phyloP scores from a whole-genome alignment of 2,113 vertebrate genomes.

The Toxostoma redivivum region DNA sequence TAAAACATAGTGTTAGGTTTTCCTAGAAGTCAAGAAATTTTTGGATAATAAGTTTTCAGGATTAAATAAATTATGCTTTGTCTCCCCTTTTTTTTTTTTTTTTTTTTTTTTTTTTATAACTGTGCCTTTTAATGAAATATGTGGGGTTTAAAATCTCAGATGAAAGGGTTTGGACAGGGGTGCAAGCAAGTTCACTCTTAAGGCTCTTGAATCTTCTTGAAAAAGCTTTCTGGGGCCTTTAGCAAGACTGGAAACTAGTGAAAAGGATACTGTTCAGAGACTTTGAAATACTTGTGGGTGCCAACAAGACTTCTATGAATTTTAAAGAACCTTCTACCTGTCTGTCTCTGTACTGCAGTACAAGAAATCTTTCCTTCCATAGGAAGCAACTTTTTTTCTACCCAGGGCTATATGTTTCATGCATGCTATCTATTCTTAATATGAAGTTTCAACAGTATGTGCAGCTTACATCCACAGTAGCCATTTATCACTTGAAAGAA shows the following conservation, averaged over 20 bases:
- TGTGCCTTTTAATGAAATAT: not conserved
- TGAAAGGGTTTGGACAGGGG: not conserved
- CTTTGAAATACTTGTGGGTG: not conserved
- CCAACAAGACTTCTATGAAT: not conserved
- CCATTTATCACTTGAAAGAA: conserved; percentile 19
- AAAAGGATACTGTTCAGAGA: not conserved
- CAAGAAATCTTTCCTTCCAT: not conserved
- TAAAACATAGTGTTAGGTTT: not conserved
- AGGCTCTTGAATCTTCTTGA: not conserved
- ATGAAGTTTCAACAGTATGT: not conserved
- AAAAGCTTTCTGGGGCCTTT: not conserved
- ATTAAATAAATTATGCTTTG: not conserved
- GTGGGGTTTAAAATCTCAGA: not conserved
- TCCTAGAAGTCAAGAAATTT: not conserved
- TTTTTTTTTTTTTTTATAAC: not conserved
- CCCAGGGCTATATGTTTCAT: not conserved
- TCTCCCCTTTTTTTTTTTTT: too few relatives aligned
- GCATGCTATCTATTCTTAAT: not conserved
- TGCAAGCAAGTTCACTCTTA: not conserved
- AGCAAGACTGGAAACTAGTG: not conserved
- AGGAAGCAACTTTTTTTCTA: not conserved
- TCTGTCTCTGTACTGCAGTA: not conserved
- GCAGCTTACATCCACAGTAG: not conserved
- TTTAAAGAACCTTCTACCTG: not conserved
- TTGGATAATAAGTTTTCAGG: not conserved